Evolutionary conservation across 2,113 vertebrate species (phyloP), one percentile per base, ranked within the genome.

Genomic region (Amazona vittata): DNA sequence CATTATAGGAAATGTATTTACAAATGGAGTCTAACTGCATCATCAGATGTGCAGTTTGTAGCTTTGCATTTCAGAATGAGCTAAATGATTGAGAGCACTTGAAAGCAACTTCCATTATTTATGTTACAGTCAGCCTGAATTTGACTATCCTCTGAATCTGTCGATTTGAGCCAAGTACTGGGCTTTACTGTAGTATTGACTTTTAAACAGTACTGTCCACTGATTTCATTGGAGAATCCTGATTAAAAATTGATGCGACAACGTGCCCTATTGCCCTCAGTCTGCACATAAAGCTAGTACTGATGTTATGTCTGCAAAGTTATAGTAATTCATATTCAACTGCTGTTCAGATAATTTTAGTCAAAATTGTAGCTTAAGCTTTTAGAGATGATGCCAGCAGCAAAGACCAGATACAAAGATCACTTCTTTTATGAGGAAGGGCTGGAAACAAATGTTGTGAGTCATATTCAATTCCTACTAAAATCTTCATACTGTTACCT

Each of bases 201-300:
- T 96, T 96, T 89, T 75, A 92, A 94, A 92, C 79, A 84, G 60
- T 94, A 86, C 68, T 78, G 68, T 67, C 60, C 79, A 95, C 90
- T 95, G 94, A 97, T 93, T 95, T 96, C 94, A 96, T 83, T 95
- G 93, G 76, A 95, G 82, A 93, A 86, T 86, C 64, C 39, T 92
- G 92, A 95, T 96, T 96, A 96, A 97, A 96, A 96, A 97, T 96
- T 96, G 85, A 96, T 97, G 90, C 35, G 83, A 77, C 88, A 62
- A 78, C 44, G 47, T 81, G 85, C 29, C 92, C 96, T 81, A n/a
- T 64, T 92, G 88, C 88, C 86, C 88, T 89, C 76, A 83, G 46
- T 47, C 71, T 94, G 52, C 69, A 75, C 49, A 83, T 59, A 93
- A 89, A 83, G 15, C 37, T 62, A 43, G 33, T 75, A 55, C 43